Evolutionary conservation across 2,797 vertebrate species (phyloP).

Genomic region (Eulemur mongoz): DNA sequence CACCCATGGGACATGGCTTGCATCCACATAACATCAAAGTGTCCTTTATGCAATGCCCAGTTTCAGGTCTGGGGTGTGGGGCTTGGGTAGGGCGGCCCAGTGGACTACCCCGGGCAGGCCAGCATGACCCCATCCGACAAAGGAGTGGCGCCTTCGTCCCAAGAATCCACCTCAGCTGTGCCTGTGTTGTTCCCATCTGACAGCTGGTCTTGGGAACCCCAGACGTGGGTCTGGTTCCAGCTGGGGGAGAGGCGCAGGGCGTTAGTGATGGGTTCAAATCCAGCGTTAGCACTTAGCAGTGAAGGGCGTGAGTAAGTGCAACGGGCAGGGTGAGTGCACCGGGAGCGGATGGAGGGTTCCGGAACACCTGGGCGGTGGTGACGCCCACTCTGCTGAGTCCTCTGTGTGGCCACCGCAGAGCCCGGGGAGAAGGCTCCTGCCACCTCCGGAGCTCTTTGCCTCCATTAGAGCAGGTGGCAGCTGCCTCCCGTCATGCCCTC

Average conservation of each 20-base stretch:
- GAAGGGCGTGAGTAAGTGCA: background rate
- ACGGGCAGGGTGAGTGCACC: accelerated
- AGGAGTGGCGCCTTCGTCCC: background rate
- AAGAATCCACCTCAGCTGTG: background rate
- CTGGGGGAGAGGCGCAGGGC: accelerated
- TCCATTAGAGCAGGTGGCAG: background rate
- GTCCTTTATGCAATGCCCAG: accelerated
- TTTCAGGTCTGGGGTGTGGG: background rate
- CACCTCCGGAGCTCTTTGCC: accelerated
- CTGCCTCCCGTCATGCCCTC: background rate
- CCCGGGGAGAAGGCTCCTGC: background rate
- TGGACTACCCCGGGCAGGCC: background rate
- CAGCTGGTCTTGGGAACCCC: background rate
- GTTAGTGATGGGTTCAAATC: background rate
- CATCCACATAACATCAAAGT: accelerated
- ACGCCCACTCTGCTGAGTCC: background rate
- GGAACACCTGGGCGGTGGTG: background rate
- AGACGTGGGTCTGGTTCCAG: background rate
- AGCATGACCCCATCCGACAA: background rate
- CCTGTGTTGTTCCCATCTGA: background rate
- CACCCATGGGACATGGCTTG: background rate
- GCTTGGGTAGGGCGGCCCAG: background rate
- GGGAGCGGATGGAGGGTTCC: accelerated
- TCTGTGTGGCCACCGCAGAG: accelerated
- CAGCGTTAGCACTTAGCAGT: background rate